Base-by-base conservation (phyloP, 2,797 vertebrate species). In the Xenops minutus region DNA sequence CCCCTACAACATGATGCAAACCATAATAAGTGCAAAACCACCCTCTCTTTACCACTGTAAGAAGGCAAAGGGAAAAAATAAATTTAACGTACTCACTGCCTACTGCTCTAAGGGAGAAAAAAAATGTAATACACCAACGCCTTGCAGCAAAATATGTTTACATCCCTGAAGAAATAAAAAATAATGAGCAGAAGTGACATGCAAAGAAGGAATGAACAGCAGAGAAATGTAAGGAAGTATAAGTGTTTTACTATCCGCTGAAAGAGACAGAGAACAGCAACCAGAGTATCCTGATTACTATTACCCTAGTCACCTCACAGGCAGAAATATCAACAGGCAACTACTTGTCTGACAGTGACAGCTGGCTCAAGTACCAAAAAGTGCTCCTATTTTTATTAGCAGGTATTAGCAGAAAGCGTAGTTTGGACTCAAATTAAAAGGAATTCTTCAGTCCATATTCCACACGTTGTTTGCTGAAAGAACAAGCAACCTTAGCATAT, bases 271-370 rank as follows among this genome's bases (percentile, higher is more conserved):
- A 51, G 76, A 88, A 72, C 22, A 78, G 79, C 77, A 69, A 51
- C n/a, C 32, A 44, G 59, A 94, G 52, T 86, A 88, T 56, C 67
- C 64, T 20, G 34, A 71, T 63, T 78, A 79, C 66, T 63, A 55
- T 54, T 59, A 85, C 90, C 63, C 80, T 48, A 14, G 68, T 54
- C 56, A 90, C 75, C 66, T 86, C 75, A 1, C 59, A 85, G 44
- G 73, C 80, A 91, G 54, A 92, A 95, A 96, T 91, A 86, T 39
- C 87, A 85, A 77, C 61, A 48, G 49, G 74, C 88, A 79, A 48
- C 56, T 81, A 94, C 92, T 30, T 96, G 96, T 36, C 15, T 97
- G 97, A 97, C 93, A 90, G 92, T 61, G 94, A 96, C 96, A 97
- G 97, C 96, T 95, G 95, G 88, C 86, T 72, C 81, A 73, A 94